Conservation (phyloP, 2,888 invertebrate genomes). For the Dioctria linearis region DNA sequence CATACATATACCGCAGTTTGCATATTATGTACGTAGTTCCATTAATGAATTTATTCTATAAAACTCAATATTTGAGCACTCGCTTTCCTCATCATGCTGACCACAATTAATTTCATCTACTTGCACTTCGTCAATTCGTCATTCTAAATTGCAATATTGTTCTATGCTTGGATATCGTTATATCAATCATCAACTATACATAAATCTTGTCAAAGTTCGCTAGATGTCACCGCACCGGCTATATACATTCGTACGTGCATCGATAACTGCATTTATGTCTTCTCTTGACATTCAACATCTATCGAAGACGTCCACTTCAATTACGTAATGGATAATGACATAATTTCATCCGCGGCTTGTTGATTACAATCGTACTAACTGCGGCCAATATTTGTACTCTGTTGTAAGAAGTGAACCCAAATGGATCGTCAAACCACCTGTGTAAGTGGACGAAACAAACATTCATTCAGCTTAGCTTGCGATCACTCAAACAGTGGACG, state of each 20-base stretch:
- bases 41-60: no score
- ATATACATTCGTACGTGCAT: slow-evolving; percentile 13
- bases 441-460: background rate
- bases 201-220: slow-evolving; percentile 27
- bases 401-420: background rate
- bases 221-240: background rate
- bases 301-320: slow-evolving; percentile 25
- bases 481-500: slow-evolving; percentile 14
- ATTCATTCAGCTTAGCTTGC: slow-evolving; percentile 1
- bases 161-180: background rate
- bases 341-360: slow-evolving; percentile 23
- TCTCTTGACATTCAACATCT: slow-evolving; percentile 33
- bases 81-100: background rate
- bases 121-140: slow-evolving; percentile 18
- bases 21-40: no score
- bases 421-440: slow-evolving; percentile 2
- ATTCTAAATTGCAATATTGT: slow-evolving; percentile 45
- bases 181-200: slow-evolving; percentile 25
- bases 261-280: background rate
- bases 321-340: slow-evolving; percentile 48
- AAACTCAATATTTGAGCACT: no score
- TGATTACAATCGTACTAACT: slow-evolving; percentile 6
- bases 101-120: slow-evolving; percentile 9
- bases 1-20: no score
- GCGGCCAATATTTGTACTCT: background rate